These are phyloP conservation scores for Thyatira batis DNA, from an alignment of 2,888 invertebrate species.

Conservation along the genomic window DNA sequence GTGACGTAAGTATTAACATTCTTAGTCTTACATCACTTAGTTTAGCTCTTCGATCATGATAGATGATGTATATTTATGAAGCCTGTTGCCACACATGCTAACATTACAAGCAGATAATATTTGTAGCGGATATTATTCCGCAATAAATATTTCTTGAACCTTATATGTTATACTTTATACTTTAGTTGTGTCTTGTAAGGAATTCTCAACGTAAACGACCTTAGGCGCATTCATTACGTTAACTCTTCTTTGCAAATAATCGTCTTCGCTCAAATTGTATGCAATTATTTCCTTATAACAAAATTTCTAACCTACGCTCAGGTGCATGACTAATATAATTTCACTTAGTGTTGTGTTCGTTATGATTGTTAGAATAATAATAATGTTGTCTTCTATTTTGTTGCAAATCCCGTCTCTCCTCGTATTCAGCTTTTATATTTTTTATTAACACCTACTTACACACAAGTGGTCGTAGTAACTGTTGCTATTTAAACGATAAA, in stretches of 20 bases:
- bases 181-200: slow-evolving; percentile 9
- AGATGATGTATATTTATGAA: slow-evolving; percentile 9
- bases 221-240: slow-evolving; percentile 18
- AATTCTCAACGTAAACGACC: slow-evolving; percentile 20
- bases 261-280: slow-evolving; percentile 7
- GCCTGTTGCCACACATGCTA: slow-evolving; percentile 15
- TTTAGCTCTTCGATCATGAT: slow-evolving; percentile 11
- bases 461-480: background rate
- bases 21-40: slow-evolving; percentile 18
- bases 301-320: slow-evolving; percentile 14
- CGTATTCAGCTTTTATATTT: slow-evolving; percentile 8
- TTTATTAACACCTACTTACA: background rate
- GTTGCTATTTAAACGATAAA: background rate
- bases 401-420: slow-evolving; percentile 62
- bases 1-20: slow-evolving; percentile 87
- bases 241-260: slow-evolving; percentile 22
- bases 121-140: slow-evolving; percentile 23
- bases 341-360: slow-evolving; percentile 56
- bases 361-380: slow-evolving; percentile 44
- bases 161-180: slow-evolving; percentile 13
- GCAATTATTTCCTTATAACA: slow-evolving; percentile 1
- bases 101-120: slow-evolving; percentile 21
- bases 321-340: slow-evolving; percentile 47
- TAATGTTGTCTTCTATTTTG: slow-evolving; percentile 47
- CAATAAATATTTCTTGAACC: slow-evolving; percentile 22